Conservation (phyloP, 1,140 invertebrate species). For the Orius insidiosus region DNA sequence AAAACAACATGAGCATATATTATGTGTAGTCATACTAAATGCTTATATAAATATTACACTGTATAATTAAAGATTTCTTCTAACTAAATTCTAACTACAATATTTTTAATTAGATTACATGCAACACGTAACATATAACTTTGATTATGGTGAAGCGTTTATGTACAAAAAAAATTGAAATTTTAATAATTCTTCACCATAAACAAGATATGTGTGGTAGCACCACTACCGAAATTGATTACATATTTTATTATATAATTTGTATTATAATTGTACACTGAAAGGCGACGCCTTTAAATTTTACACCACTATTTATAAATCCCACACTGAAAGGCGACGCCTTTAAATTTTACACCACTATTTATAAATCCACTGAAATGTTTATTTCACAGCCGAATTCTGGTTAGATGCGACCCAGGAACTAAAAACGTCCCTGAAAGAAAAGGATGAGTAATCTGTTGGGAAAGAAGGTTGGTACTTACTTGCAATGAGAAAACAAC, state of each 20-base stretch:
- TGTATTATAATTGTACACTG: slow-evolving; percentile 11
- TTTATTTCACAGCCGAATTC: slow-evolving; percentile 27
- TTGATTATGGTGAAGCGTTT: slow-evolving; percentile 12
- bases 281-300: slow-evolving; percentile 2
- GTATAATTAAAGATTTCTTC: slow-evolving; percentile 12
- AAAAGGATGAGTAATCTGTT: slow-evolving; percentile 3
- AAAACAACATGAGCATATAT: slow-evolving; percentile 12
- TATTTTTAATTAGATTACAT: slow-evolving; percentile 2
- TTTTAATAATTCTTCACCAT: slow-evolving; percentile 14
- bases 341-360: too few relatives aligned
- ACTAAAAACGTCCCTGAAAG: slow-evolving; percentile 71
- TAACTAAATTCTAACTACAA: slow-evolving; percentile 18
- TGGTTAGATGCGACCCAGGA: slow-evolving; percentile 75
- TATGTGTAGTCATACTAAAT: slow-evolving; percentile 8
- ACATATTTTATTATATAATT: slow-evolving; percentile 1
- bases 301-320: slow-evolving; percentile 5
- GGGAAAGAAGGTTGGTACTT: slow-evolving; percentile 24
- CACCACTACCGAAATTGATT: slow-evolving; percentile 5
- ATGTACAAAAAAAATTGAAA: slow-evolving; percentile 3
- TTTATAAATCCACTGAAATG: slow-evolving; percentile 14
- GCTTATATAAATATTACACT: slow-evolving; percentile 14
- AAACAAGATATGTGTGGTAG: slow-evolving; percentile 12
- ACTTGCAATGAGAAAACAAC: slow-evolving; percentile 93
- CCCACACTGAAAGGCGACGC: too few relatives aligned
- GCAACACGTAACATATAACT: slow-evolving; percentile 13